A percentile compares a stretch with the other conserved stretches of the same genome.
These are phyloP conservation scores for Arrhopalites spinosus DNA, from an alignment of 2,888 invertebrate genomes.

Conservation along the genomic window DNA sequence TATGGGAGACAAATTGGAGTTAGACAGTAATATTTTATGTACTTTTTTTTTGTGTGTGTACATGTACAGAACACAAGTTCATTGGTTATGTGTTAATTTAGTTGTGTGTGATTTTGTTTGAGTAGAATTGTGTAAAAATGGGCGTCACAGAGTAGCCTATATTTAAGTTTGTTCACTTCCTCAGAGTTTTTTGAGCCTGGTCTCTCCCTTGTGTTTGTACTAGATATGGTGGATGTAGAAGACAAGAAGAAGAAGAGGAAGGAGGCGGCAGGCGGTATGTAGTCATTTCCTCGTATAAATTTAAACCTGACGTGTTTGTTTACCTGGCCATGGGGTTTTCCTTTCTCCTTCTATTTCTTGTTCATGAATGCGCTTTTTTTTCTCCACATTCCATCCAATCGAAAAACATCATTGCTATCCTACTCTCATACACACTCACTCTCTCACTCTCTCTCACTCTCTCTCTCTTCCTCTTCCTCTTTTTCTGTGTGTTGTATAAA, in stretches of 20 bases:
- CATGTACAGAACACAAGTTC: too few species aligned
- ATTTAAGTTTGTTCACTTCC: not conserved
- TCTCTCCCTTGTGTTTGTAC: not conserved
- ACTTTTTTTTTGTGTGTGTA: too few species aligned
- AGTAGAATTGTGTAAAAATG: too few species aligned
- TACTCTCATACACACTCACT: not conserved
- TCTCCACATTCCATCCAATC: not conserved
- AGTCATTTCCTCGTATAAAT: conserved; percentile 22
- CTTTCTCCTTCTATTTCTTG: conserved; percentile 5
- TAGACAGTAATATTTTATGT: too few species aligned
- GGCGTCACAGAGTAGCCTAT: too few species aligned
- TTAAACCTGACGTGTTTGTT: conserved; percentile 34
- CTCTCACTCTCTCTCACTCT: not conserved
- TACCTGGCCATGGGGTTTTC: conserved; percentile 26
- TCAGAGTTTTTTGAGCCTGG: not conserved
- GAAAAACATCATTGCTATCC: not conserved
- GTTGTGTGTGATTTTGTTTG: too few species aligned
- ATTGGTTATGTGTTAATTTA: too few species aligned
- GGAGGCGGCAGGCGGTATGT: not conserved
- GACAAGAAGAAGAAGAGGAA: not conserved
- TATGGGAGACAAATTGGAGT: too few species aligned
- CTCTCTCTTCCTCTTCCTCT: not conserved
- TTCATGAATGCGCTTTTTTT: not conserved
- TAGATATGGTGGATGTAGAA: too few species aligned
- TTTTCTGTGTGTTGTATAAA: too few species aligned